Conservation (phyloP, 2,888 invertebrate species). For the Gymnosoma rotundatum region DNA sequence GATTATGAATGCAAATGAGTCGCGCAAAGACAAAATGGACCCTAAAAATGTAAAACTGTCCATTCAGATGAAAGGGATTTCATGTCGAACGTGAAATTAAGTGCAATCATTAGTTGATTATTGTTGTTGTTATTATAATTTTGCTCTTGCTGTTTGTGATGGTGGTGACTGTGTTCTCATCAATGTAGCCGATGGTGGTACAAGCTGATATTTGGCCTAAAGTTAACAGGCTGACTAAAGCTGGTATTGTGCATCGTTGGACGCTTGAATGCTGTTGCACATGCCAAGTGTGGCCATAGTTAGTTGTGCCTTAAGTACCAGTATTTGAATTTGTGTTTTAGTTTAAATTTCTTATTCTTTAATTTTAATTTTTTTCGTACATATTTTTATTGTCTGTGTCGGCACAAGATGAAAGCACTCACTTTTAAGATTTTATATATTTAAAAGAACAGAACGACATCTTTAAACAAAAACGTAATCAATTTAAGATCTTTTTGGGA, state of each 20-base stretch:
- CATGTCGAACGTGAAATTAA: conserved; percentile 77
- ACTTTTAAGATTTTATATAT: conserved; percentile 33
- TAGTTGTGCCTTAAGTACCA: conserved; percentile 31
- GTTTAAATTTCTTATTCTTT: conserved; percentile 14
- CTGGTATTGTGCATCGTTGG: conserved; percentile 28
- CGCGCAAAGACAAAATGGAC: conserved; percentile 69
- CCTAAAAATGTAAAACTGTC: conserved; percentile 73
- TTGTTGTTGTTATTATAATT: conserved; percentile 51
- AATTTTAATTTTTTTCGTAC: conserved; percentile 10
- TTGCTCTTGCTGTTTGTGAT: conserved; percentile 9
- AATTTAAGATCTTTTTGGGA: conserved; percentile 70
- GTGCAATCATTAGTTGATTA: conserved; percentile 76
- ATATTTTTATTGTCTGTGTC: conserved; percentile 47
- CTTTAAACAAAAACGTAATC: conserved; percentile 68
- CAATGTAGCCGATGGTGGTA: conserved; percentile 45
- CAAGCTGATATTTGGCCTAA: conserved; percentile 50
- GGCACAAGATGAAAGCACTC: conserved; percentile 62
- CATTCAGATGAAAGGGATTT: conserved; percentile 77
- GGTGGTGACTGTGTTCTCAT: conserved; percentile 22
- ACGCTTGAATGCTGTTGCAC: conserved; percentile 35
- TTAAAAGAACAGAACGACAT: conserved; percentile 61
- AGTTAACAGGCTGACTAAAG: conserved; percentile 27
- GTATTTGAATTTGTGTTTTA: conserved; percentile 46
- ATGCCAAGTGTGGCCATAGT: conserved; percentile 66
- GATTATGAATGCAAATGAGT: conserved; percentile 75